Base-by-base conservation (phyloP, 2,797 vertebrate species). In the Lithobates pipiens region DNA sequence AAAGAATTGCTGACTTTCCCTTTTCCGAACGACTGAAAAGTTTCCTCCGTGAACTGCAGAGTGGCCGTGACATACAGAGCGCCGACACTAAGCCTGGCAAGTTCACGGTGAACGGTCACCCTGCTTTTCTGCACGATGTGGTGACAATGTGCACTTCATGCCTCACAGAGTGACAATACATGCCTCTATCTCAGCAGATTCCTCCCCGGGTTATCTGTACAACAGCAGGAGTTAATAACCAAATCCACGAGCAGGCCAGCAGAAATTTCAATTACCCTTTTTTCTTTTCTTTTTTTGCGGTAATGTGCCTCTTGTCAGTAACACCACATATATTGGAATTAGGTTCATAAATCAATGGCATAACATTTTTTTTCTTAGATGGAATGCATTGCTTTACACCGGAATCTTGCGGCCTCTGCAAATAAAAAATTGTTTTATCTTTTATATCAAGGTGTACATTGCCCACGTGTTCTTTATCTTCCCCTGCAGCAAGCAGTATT, bases 221-320 rank as follows among this genome's bases (percentile, higher is more conserved):
- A 63, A 80, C 83, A 86, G 42, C 68, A 72, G n/a, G 44, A 73
- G 73, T 86, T 76, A 76, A 88, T 76, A 83, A 80, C 76, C 27
- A 21, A 54, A 54, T 32, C 15, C 15, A 54, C 70, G 77, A 50
- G 32, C 10, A 18, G 63, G 18, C 11, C 15, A 25, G 5, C 36
- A 79, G 85, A 79, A 80, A 79, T 79, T 83, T 75, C 81, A 80
- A 83, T 79, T 79, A 83, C 80, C 85, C 34, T 74, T 46, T 46
- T 46, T 46, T 46, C 3, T 46, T 46, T 39, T 83, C 79, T 57
- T 81, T 61, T 72, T 11, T 50, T 10, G 70, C 46, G 42, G 86
- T 87, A 87, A 84, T 87, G 86, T 79, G 75, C 76, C 76, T 87
- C 86, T 83, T 84, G 86, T 87, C 86, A 87, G 86, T 83, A 87